Evolutionary conservation across 2,797 vertebrate genomes (phyloP).

Genomic region (Fringilla coelebs): DNA sequence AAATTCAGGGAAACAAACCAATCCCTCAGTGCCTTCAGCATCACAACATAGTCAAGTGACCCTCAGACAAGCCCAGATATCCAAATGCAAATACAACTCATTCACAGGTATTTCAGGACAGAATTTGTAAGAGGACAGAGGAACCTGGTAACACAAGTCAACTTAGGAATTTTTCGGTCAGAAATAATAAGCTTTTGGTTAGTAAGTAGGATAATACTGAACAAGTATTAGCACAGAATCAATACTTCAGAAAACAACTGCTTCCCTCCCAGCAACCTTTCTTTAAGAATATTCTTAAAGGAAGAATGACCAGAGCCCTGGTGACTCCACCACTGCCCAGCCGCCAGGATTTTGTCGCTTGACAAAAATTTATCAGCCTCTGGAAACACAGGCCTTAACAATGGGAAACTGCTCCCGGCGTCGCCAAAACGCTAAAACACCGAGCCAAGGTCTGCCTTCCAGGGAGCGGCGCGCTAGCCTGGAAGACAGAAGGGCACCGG

Average conservation of each 20-base stretch:
- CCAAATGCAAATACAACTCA: not conserved
- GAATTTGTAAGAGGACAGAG: not conserved
- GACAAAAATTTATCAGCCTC: not conserved
- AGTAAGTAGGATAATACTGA: not conserved
- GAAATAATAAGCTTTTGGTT: not conserved
- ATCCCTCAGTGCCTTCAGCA: not conserved
- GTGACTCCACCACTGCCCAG: not conserved
- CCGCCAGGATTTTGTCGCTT: not conserved
- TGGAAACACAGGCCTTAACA: not conserved
- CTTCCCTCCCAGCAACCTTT: not conserved
- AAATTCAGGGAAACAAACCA: not conserved
- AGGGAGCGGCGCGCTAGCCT: not conserved
- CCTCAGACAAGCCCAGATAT: not conserved
- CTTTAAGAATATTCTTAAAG: not conserved
- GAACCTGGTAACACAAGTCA: not conserved
- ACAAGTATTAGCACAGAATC: not conserved
- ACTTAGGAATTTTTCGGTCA: not conserved
- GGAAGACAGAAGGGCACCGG: not conserved
- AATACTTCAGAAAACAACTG: not conserved
- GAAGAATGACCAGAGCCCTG: not conserved
- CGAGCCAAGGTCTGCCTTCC: not conserved
- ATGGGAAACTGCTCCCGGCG: not conserved
- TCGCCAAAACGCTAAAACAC: not conserved
- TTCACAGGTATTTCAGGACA: not conserved
- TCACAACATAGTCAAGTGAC: not conserved